A percentile compares a stretch with the other conserved stretches of the same genome.
Conservation (phyloP, 2,797 vertebrate species). For the Dryobates pubescens region DNA sequence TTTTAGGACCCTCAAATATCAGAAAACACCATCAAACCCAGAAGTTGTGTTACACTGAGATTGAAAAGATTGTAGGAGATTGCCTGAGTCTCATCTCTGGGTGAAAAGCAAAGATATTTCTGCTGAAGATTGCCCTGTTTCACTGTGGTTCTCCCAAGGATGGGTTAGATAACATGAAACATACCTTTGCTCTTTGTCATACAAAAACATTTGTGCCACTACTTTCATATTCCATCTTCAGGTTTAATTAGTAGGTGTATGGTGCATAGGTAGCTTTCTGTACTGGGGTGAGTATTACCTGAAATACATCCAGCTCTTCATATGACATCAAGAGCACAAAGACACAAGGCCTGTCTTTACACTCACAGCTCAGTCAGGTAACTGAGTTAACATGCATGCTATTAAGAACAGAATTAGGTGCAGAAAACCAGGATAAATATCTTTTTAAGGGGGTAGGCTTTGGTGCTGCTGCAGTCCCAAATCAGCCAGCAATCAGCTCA, state of each 20-base stretch:
- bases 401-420: neutral
- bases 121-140: constrained; percentile 38
- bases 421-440: neutral
- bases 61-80: neutral
- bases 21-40: neutral
- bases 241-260: neutral
- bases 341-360: neutral
- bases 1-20: neutral
- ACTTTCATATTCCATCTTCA: neutral
- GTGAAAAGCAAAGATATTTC: constrained; percentile 39
- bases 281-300: neutral
- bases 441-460: neutral
- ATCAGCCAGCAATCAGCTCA: constrained; percentile 17
- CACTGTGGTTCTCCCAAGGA: neutral
- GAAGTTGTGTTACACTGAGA: neutral
- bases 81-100: neutral
- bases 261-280: neutral
- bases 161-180: neutral
- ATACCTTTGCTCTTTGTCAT: neutral
- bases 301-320: neutral
- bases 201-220: neutral
- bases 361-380: neutral
- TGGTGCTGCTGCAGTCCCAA: constrained; percentile 9
- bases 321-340: neutral
- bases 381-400: neutral